phyloP scores from a whole-genome alignment of 2,113 vertebrate species.

The Delphinapterus leucas region DNA sequence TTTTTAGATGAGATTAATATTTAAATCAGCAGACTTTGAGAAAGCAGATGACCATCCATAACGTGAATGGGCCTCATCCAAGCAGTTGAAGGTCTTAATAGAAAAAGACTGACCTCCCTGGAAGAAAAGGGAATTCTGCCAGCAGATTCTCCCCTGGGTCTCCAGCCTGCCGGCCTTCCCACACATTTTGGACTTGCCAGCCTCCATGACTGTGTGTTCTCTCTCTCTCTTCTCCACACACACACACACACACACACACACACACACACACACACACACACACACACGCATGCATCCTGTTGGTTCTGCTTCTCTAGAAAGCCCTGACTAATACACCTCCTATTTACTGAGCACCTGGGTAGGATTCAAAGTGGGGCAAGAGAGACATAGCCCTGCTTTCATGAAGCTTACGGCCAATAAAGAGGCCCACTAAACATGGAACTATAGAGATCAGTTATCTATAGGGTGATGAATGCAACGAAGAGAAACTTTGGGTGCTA shows the following conservation, averaged over 20 bases:
- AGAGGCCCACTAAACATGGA: background rate
- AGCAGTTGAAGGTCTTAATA: background rate
- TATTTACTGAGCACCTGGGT: background rate
- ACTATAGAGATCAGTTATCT: background rate
- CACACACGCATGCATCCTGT: background rate
- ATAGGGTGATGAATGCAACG: background rate
- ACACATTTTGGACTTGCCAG: background rate
- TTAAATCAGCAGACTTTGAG: background rate
- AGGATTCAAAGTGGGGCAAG: background rate
- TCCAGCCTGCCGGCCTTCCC: background rate
- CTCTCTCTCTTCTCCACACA: too few species aligned
- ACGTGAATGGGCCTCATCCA: background rate
- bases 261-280: background rate
- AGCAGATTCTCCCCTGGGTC: background rate
- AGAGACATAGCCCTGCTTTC: background rate
- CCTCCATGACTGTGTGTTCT: background rate
- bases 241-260: background rate
- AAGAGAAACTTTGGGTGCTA: background rate
- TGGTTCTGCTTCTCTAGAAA: background rate
- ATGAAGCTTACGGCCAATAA: background rate
- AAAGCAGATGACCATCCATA: background rate
- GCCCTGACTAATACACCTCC: background rate
- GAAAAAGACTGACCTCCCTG: background rate
- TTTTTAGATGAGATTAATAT: background rate
- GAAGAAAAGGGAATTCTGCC: background rate